Percentiles rank a stretch among this genome's conserved stretches.
These are phyloP conservation scores for Potorous gilbertii DNA, from an alignment of 2,797 vertebrate species.

Conservation along the genomic window DNA sequence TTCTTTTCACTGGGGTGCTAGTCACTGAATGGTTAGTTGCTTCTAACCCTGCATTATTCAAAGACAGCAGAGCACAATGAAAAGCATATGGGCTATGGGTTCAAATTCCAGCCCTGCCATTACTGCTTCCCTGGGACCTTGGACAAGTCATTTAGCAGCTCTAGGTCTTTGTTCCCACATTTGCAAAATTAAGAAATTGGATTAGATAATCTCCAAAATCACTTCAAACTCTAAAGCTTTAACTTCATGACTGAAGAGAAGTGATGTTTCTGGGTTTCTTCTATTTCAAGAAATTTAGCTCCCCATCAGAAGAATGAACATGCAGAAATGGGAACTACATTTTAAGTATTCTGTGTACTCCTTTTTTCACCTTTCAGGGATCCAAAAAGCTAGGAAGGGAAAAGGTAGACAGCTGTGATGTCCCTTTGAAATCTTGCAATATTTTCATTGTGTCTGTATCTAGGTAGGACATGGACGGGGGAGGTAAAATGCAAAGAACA, in stretches of 20 bases:
- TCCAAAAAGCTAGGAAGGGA: not conserved
- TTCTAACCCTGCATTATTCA: not conserved
- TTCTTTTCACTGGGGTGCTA: not conserved
- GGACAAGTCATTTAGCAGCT: not conserved
- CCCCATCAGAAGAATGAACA: not conserved
- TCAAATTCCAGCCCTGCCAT: not conserved
- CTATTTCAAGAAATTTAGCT: not conserved
- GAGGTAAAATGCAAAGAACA: not conserved
- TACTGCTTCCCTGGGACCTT: not conserved
- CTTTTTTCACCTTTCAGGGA: not conserved
- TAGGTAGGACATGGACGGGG: not conserved
- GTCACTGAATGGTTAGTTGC: not conserved
- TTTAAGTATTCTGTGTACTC: not conserved
- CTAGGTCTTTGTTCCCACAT: not conserved
- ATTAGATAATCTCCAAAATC: not conserved
- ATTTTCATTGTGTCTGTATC: not conserved
- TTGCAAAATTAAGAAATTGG: not conserved
- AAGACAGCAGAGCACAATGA: not conserved
- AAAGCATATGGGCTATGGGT: not conserved
- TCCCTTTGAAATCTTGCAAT: not conserved
- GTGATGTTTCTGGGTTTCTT: not conserved
- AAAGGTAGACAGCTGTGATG: not conserved
- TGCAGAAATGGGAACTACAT: not conserved
- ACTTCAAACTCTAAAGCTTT: not conserved
- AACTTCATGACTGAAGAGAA: not conserved